phyloP scores from a whole-genome alignment of 1,140 invertebrate species.

The Cephus cinctus region DNA sequence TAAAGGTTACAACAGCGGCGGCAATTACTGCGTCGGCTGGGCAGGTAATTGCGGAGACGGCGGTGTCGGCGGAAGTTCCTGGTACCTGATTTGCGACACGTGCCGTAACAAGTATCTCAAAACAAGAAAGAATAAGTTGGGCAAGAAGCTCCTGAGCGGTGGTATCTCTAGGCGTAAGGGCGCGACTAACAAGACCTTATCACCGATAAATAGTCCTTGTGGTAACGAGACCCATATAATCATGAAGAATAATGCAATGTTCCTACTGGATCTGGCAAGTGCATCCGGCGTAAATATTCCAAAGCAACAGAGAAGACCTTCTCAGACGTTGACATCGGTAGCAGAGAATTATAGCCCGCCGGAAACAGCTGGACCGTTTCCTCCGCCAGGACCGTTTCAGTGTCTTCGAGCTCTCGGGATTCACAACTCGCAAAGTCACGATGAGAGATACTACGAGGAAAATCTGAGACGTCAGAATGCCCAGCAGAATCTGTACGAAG shows the following conservation, averaged over 20 bases:
- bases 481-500: constrained; percentile 37
- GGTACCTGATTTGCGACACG: constrained; percentile 89
- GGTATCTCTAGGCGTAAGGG: constrained; percentile 29
- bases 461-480: constrained; percentile 53
- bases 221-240: constrained; percentile 69
- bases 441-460: constrained; percentile 61
- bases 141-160: constrained; percentile 34
- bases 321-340: constrained; percentile 62
- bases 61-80: constrained; percentile 78
- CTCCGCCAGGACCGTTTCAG: constrained; percentile 72
- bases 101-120: constrained; percentile 82
- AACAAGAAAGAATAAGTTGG: constrained; percentile 53
- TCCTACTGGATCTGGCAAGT: constrained; percentile 85
- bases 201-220: constrained; percentile 43
- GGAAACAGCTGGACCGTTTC: constrained; percentile 57
- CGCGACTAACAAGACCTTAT: constrained; percentile 31
- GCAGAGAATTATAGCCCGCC: constrained; percentile 62
- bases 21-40: constrained; percentile 84
- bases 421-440: constrained; percentile 57
- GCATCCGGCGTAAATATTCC: constrained; percentile 60
- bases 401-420: constrained; percentile 71
- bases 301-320: constrained; percentile 56
- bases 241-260: constrained; percentile 93
- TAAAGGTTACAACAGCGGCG: constrained; percentile 85
- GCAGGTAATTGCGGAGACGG: constrained; percentile 87